Evolutionary conservation across 2,113 vertebrate species (phyloP).

Genomic region (Plotosus lineatus): DNA sequence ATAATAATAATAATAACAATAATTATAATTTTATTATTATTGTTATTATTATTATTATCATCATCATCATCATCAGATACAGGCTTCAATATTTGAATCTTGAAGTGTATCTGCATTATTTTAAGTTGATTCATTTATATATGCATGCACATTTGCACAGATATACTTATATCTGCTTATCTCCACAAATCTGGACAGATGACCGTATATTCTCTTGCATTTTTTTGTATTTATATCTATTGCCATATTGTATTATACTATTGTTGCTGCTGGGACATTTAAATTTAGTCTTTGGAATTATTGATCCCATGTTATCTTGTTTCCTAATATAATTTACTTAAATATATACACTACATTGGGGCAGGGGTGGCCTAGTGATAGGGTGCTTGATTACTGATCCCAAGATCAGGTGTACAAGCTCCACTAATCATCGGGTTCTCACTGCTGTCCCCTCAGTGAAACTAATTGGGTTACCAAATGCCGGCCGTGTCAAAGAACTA

Average conservation of each 20-base stretch:
- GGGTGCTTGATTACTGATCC: too few species aligned
- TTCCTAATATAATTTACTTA: not conserved
- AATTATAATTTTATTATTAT: too few species aligned
- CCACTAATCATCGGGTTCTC: too few species aligned
- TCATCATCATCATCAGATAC: not conserved
- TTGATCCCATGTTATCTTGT: not conserved
- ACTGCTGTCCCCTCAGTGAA: too few species aligned
- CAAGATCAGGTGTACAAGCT: too few species aligned
- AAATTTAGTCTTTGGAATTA: not conserved
- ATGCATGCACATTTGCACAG: not conserved
- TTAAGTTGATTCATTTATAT: not conserved
- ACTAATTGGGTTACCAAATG: too few species aligned
- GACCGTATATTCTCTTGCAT: not conserved
- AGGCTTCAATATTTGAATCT: not conserved
- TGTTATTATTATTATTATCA: too few species aligned
- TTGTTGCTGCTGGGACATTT: not conserved
- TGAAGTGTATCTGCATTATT: not conserved
- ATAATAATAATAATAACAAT: too few species aligned
- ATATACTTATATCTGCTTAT: not conserved
- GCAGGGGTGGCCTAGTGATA: too few species aligned
- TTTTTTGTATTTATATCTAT: not conserved
- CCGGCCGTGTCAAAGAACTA: too few species aligned
- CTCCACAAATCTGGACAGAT: not conserved
- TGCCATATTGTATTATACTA: not conserved
- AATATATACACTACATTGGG: too few species aligned